phyloP scores from a whole-genome alignment of 2,888 invertebrate genomes.

The Sycophila texana region DNA sequence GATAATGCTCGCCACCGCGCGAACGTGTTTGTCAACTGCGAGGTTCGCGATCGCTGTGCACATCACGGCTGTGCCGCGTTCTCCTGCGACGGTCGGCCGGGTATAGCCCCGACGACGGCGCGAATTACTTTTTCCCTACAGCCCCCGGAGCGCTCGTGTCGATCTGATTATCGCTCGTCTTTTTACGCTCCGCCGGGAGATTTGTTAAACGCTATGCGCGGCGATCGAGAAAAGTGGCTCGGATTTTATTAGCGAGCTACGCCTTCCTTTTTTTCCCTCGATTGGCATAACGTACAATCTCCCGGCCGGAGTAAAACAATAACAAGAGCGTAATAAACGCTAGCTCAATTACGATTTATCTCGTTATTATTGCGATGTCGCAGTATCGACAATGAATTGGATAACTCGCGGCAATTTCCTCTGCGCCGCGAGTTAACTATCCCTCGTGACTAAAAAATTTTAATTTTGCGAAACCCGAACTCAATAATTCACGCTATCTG shows the following conservation, averaged over 20 bases:
- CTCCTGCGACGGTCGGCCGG: no score
- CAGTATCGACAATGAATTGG: constrained; percentile 27
- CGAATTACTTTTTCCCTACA: no score
- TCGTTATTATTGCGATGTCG: constrained; percentile 28
- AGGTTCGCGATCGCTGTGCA: neutral
- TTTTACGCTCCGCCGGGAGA: no score
- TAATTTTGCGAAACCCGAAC: constrained; percentile 15
- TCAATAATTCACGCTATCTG: constrained; percentile 11
- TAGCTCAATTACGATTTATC: constrained; percentile 22
- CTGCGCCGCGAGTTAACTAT: neutral
- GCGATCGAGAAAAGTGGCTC: no score
- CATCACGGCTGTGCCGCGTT: no score
- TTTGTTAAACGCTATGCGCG: no score
- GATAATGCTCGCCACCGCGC: constrained; percentile 37
- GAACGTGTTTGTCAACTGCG: constrained; percentile 46
- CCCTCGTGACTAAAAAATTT: neutral
- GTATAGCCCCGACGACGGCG: no score
- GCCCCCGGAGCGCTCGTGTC: no score
- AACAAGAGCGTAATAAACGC: constrained; percentile 38
- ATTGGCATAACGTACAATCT: no score
- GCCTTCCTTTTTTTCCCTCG: no score
- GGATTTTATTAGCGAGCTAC: no score
- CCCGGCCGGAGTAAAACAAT: constrained; percentile 4
- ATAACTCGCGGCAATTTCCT: constrained; percentile 29
- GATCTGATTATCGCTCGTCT: no score